A percentile compares a stretch with the other conserved stretches of the same genome.
These are phyloP conservation scores for Nasonia giraulti DNA, from an alignment of 1,140 invertebrate genomes.

Conservation along the genomic window DNA sequence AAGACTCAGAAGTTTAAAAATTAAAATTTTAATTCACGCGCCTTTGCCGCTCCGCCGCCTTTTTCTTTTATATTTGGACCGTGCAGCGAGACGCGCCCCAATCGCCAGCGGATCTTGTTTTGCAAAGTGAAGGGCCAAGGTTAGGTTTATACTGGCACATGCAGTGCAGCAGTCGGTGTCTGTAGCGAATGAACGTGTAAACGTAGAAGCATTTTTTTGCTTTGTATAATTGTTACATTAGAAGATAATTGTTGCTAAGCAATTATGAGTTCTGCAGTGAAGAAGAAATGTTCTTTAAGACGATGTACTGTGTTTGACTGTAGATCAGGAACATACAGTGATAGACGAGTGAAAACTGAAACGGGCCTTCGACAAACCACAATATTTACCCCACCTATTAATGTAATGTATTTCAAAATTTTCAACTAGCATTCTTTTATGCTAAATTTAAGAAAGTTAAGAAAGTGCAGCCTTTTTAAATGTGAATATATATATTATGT, in stretches of 20 bases:
- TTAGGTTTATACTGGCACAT: too few relatives aligned
- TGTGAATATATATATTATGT: neutral
- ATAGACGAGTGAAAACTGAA: neutral
- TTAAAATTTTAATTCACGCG: too few relatives aligned
- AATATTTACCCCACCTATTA: slow-evolving; percentile 19
- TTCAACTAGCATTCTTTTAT: neutral
- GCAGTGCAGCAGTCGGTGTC: too few relatives aligned
- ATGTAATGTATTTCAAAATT: neutral
- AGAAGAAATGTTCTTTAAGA: neutral
- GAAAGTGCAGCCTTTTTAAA: neutral
- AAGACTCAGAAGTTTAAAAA: too few relatives aligned
- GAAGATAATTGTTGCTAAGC: neutral
- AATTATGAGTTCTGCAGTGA: neutral
- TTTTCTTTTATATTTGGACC: too few relatives aligned
- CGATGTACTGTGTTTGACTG: neutral
- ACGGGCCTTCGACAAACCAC: neutral
- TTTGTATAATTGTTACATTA: neutral
- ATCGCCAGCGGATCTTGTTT: too few relatives aligned
- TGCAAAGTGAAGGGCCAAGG: too few relatives aligned
- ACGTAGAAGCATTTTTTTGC: too few relatives aligned
- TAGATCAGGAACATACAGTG: neutral
- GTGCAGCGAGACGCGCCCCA: too few relatives aligned
- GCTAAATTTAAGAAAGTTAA: neutral
- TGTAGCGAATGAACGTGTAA: too few relatives aligned
- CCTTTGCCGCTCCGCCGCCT: too few relatives aligned